Percentiles rank a stretch among this genome's conserved stretches.
These are phyloP conservation scores for Tadarida brasiliensis DNA, from an alignment of 2,797 vertebrate species.

Conservation along the genomic window DNA sequence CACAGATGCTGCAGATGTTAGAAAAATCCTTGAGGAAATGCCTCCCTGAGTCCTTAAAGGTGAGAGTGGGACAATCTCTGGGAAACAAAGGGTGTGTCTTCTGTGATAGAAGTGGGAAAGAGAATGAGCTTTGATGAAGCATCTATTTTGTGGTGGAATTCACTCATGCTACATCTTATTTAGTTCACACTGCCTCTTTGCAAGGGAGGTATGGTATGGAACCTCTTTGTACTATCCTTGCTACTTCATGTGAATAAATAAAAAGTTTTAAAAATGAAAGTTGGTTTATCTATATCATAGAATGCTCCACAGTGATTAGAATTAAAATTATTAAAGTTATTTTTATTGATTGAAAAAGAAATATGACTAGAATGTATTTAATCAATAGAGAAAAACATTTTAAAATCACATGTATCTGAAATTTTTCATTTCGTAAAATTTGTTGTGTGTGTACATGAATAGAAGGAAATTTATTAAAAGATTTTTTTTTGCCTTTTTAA, in stretches of 20 bases:
- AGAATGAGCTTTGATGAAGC: neutral
- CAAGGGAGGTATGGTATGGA: neutral
- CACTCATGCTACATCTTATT: neutral
- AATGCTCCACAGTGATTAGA: neutral
- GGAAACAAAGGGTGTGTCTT: neutral
- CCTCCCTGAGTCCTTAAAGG: slow-evolving; percentile 41
- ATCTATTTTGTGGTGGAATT: neutral
- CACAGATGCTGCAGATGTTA: neutral
- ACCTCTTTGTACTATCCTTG: neutral
- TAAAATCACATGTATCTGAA: neutral
- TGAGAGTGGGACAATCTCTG: neutral
- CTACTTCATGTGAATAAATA: neutral
- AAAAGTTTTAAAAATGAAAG: neutral
- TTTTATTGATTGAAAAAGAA: neutral
- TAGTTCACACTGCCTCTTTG: neutral
- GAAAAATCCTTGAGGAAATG: slow-evolving; percentile 7
- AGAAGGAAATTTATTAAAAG: neutral
- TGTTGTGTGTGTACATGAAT: neutral
- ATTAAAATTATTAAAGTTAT: neutral
- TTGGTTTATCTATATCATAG: neutral
- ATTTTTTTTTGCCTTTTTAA: neutral
- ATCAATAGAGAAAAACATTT: neutral
- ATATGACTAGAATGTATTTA: neutral
- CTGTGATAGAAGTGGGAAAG: neutral
- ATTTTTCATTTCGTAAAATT: neutral